Base-by-base conservation (phyloP, 1,140 invertebrate species). In the Paracyclopina nana region DNA sequence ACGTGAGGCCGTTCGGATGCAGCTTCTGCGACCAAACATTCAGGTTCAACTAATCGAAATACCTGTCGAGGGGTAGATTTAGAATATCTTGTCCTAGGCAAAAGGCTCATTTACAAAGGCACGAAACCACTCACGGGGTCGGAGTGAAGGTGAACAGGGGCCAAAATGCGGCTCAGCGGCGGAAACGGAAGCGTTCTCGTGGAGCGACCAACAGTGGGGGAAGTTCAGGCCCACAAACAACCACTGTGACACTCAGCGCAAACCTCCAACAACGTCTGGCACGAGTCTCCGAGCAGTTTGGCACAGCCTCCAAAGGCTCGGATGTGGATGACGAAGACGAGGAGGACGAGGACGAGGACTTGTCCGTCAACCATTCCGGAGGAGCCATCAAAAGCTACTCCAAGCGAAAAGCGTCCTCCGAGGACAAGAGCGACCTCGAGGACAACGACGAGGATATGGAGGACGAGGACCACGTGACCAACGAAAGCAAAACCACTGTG, bases 271-370 rank as follows among this genome's bases (percentile, higher is more conserved):
- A 26, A 40, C 16, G 29, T 12, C 22, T 31, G 29, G 2, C 46
- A 4, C 20, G 22, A 9, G 25, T 48, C 11, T 56, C 54, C 50
- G 50, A 50, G 45, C 56, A 30, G 20, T 49, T 46, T 46, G 38
- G 44, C 34, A 38, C 34, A n/a, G 20, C 20, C 14, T 38, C 34
- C n/a, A 38, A 9, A 5, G n/a, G 20, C 14, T 38, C 34, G n/a
- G 20, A 16, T 20, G 20, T 38, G 14, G n/a, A n/a, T n/a, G n/a
- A n/a, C n/a, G n/a, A n/a, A n/a, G n/a, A n/a, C n/a, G n/a, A n/a
- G n/a, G n/a, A n/a, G n/a, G n/a, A n/a, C n/a, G n/a, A n/a, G n/a
- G n/a, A n/a, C n/a, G n/a, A n/a, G n/a, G n/a, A n/a, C n/a, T n/a
- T n/a, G n/a, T n/a, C n/a, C n/a, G n/a, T n/a, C n/a, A n/a, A n/a